Evolutionary conservation across 2,888 invertebrate species (phyloP).

Genomic region (Scaptomyza flava): DNA sequence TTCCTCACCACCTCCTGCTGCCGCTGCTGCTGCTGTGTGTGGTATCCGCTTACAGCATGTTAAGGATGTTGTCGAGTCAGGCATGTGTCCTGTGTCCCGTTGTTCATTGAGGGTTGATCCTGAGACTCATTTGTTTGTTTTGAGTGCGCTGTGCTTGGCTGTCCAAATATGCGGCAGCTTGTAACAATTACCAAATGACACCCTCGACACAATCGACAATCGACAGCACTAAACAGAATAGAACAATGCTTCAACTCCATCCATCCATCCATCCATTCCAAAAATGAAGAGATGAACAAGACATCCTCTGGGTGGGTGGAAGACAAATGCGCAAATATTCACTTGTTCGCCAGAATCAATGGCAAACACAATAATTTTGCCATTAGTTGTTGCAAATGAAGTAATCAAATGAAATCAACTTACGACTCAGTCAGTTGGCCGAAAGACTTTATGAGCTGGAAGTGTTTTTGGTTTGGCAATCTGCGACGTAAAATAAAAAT

Average conservation of each 20-base stretch:
- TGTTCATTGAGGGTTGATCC: conserved; percentile 54
- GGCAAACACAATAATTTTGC: conserved; percentile 78
- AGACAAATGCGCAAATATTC: conserved; percentile 65
- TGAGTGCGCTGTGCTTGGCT: conserved; percentile 66
- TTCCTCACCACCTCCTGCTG: conserved; percentile 1
- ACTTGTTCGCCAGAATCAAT: conserved; percentile 82
- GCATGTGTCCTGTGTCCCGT: conserved; percentile 19
- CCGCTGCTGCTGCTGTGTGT: conserved; percentile 34
- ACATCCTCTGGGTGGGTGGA: background rate
- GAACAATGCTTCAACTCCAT: background rate
- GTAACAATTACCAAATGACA: conserved; percentile 80
- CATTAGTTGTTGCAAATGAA: conserved; percentile 76
- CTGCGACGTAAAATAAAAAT: background rate
- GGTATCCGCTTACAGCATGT: conserved; percentile 65
- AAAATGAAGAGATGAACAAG: background rate
- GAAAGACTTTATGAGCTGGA: conserved; percentile 71
- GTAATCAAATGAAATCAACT: conserved; percentile 73
- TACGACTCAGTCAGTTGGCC: conserved; percentile 45
- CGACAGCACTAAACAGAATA: conserved; percentile 15
- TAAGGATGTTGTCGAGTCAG: conserved; percentile 21
- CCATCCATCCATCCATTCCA: background rate
- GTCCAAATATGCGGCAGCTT: conserved; percentile 80
- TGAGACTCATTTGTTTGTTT: conserved; percentile 70
- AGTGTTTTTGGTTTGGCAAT: conserved; percentile 22
- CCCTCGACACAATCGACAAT: conserved; percentile 68